Evolutionary conservation across 2,113 vertebrate species (phyloP), one percentile per base, ranked within the genome.

Genomic region (Australoheros scitulus): DNA sequence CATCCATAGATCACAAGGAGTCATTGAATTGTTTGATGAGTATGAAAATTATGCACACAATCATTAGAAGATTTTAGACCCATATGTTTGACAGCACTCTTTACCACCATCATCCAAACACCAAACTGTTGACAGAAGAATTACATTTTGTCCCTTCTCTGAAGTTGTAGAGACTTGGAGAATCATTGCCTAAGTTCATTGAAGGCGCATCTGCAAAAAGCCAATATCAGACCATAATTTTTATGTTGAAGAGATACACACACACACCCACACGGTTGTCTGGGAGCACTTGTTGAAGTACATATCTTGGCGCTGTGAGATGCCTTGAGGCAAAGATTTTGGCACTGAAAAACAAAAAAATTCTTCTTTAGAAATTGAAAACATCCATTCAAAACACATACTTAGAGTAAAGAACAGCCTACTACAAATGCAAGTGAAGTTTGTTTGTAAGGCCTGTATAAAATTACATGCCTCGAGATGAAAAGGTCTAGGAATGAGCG

Each of bases 261-360:
- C 64, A 36, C 64, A 29, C 15, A 47, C 36, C 32, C 64, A 26
- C 14, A 47, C 14, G 13, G 26, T 34, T 72, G 47, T 34, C 68
- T 72, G 68, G 26, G 47, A 72, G 11, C 17, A 32, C 78, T 61
- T 38, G 68, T 29, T 68, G 57, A 56, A 61, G 57, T 9, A 7
- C 82, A 84, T 64, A 36, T 60, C 57, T 77, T 81, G 64, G 26
- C 63, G 14, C 32, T 72, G 47, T 72, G 61, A 74, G 50, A 61
- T 43, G 52, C 64, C 14, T 43, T 7, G 55, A 68, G n/a, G n/a
- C 14, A 59, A 29, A 34, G 52, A 56, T 74, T 81, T 57, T 61
- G 11, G 47, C 47, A 55, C 47, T n/a, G 18, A 50, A 34, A 50
- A 55, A n/a, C 32, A 72, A 72, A 72, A 11, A 20, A 72, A 22